Conservation (phyloP, 2,888 invertebrate genomes). For the Apodemia hepburni region DNA sequence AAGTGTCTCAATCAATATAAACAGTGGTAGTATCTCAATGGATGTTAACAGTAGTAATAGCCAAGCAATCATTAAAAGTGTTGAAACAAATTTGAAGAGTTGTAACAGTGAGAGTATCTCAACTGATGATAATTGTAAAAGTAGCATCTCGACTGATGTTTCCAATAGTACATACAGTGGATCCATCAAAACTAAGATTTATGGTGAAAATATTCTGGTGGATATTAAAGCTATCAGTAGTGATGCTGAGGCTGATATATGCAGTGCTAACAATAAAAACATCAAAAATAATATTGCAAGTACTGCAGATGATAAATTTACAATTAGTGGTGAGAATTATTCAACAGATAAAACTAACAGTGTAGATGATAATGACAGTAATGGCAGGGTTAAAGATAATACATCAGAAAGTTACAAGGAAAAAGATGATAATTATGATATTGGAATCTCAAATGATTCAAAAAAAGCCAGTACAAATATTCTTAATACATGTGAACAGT, state of each 20-base stretch:
- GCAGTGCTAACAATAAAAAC: not conserved
- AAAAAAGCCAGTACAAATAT: constrained; percentile 4
- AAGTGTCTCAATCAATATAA: not conserved
- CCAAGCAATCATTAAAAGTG: no score
- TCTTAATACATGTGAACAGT: constrained; percentile 1
- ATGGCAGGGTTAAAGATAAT: not conserved
- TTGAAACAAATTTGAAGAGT: no score
- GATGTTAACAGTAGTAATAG: not conserved
- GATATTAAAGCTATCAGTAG: no score
- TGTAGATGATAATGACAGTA: not conserved
- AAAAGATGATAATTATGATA: not conserved
- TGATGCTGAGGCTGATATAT: not conserved
- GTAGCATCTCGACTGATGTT: no score
- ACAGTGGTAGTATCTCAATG: not conserved
- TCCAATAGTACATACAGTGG: no score
- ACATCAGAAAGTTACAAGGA: not conserved
- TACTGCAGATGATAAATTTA: not conserved
- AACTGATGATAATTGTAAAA: no score
- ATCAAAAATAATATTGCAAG: not conserved
- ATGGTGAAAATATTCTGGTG: no score
- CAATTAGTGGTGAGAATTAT: not conserved
- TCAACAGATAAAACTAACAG: not conserved
- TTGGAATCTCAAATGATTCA: not conserved
- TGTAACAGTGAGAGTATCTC: no score
- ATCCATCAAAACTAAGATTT: no score